These are phyloP conservation scores for Lasioglossum oenotherae DNA, from an alignment of 2,888 invertebrate species.

Conservation along the genomic window DNA sequence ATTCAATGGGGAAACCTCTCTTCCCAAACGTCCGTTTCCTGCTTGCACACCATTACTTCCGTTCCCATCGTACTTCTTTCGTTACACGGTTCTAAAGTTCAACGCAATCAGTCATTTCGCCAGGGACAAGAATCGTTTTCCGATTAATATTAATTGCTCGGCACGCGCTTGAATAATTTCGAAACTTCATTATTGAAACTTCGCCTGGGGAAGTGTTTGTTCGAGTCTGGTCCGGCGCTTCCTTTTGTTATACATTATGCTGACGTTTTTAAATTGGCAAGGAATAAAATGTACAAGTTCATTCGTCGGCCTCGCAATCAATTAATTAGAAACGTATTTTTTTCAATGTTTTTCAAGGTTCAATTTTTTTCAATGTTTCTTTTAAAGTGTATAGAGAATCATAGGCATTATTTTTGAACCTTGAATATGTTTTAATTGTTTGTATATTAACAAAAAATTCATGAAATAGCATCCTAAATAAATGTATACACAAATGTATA, in stretches of 20 bases:
- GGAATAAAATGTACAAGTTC: no score
- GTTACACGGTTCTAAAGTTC: not conserved
- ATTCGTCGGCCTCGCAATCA: not conserved
- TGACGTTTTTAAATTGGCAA: no score
- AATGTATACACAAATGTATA: no score
- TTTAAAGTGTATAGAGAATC: no score
- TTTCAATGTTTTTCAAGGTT: no score
- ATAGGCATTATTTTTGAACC: no score
- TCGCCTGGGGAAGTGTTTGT: not conserved
- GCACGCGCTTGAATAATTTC: not conserved
- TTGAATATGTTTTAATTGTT: no score
- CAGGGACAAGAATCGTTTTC: not conserved
- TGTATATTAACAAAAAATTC: no score
- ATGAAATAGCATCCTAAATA: no score
- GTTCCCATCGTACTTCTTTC: not conserved
- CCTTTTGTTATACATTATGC: no score
- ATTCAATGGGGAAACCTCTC: constrained; percentile 53
- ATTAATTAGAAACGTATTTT: no score
- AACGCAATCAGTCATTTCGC: not conserved
- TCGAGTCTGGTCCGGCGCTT: not conserved
- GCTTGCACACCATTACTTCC: constrained; percentile 30
- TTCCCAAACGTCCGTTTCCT: not conserved
- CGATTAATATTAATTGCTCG: not conserved
- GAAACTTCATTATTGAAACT: not conserved
- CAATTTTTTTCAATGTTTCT: no score